Evolutionary conservation across 2,113 vertebrate genomes (phyloP), one percentile per base, ranked within the genome.

Genomic region (Parus major): DNA sequence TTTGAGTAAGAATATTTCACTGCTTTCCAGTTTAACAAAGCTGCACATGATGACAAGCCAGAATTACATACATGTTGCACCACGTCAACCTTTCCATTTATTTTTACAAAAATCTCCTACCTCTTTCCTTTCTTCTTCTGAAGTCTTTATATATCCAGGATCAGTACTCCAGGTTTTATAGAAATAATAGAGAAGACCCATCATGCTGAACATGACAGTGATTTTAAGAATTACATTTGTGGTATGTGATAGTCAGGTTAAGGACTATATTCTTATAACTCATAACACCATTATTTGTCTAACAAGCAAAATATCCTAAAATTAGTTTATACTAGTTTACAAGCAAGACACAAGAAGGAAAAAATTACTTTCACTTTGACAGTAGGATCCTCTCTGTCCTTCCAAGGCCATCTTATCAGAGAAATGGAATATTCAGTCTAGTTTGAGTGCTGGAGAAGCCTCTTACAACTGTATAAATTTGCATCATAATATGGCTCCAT

Each of bases 61-160:
- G 4, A 86, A 83, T 9, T 4, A 13, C 4, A 2, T 2, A 15
- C 5, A 12, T 11, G 11, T 11, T 47, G 24, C 36, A 55, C 3
- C 4, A 9, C 3, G 11, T 35, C 12, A 66, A 14, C 11, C 57
- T n/a, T 77, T 50, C 15, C 21, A 35, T 47, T 61, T 36, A 6
- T 42, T 84, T 71, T 52, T 35, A 77, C 3, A 24, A 50, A 39
- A 95, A 47, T 66, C 90, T 91, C 96, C 83, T 94, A 99, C 99
- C 98, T 97, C 98, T 96, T 98, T 99, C 86, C 97, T 99, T 94
- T 99, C 99, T 92, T 99, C 98, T 94, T 99, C 99, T 3, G 99
- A 99, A 33, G 97, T 95, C 92, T 96, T 99, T 91, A 99, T 96
- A 64, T 98, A 98, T 15, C 99, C 99, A 10, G 99, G 99, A 97